A percentile compares a stretch with the other conserved stretches of the same genome.
Evolutionary conservation across 2,797 vertebrate genomes (phyloP).

Genomic region (Anomalospiza imberbis): DNA sequence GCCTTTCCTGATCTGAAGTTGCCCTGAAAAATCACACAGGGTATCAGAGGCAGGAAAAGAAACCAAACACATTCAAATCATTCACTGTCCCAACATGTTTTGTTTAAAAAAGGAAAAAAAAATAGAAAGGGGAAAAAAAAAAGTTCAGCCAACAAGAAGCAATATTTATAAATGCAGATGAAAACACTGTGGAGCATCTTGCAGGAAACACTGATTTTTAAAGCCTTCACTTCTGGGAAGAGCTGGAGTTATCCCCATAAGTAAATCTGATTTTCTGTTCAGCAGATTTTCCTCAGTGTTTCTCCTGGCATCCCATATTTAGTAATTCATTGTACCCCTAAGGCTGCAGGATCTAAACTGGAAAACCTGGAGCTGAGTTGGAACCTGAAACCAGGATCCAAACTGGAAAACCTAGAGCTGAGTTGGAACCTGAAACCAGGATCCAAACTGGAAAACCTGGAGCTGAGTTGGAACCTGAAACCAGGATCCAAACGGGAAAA

Average conservation of each 20-base stretch:
- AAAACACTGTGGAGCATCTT: neutral
- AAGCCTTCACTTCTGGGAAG: neutral
- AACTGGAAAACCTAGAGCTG: neutral
- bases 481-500: neutral
- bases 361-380: neutral
- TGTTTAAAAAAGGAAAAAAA: neutral
- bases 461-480: too few species aligned
- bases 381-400: too few species aligned
- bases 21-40: neutral
- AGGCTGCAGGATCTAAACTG: neutral
- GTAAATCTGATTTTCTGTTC: neutral
- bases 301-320: neutral
- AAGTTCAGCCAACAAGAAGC: neutral
- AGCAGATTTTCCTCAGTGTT: neutral
- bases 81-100: neutral
- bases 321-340: neutral
- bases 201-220: neutral
- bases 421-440: too few species aligned
- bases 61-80: rapidly evolving
- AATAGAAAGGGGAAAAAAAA: rapidly evolving
- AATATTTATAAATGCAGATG: neutral
- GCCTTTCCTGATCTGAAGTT: neutral
- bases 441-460: neutral
- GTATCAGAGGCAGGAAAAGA: neutral
- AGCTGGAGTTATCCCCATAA: neutral